Conservation (phyloP, 2,797 vertebrate genomes). For the Sciaenops ocellatus region DNA sequence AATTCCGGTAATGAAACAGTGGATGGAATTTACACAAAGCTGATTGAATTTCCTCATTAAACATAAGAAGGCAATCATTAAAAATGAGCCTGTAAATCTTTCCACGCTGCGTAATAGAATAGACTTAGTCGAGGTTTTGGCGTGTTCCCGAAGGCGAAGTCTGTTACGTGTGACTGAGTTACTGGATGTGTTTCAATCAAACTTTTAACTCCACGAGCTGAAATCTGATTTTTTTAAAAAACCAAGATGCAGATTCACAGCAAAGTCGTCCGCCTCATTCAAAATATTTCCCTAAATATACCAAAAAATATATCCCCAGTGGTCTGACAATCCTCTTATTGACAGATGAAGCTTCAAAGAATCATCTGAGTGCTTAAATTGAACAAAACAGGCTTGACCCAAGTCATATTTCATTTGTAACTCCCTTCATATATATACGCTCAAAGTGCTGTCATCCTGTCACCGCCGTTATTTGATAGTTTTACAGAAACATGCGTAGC, state of each 20-base stretch:
- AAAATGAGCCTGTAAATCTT: constrained; percentile 50
- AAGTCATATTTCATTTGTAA: not conserved
- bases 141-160: constrained; percentile 9
- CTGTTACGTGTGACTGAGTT: not conserved
- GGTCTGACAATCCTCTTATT: not conserved
- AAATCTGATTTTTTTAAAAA: not conserved
- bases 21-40: constrained; percentile 71
- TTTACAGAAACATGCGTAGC: not conserved
- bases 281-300: not conserved
- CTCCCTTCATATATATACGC: not conserved
- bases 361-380: not conserved
- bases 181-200: constrained; percentile 6
- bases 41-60: constrained; percentile 72
- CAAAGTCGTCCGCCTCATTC: not conserved
- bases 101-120: constrained; percentile 27
- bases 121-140: constrained; percentile 9
- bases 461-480: not conserved
- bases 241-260: not conserved
- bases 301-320: not conserved
- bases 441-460: constrained; percentile 21
- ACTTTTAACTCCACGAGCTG: not conserved
- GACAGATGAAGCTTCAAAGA: not conserved
- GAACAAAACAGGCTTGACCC: constrained; percentile 17
- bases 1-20: constrained; percentile 66
- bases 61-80: constrained; percentile 59